Base-by-base conservation (phyloP, 2,888 invertebrate species). In the Pelosia muscerda region DNA sequence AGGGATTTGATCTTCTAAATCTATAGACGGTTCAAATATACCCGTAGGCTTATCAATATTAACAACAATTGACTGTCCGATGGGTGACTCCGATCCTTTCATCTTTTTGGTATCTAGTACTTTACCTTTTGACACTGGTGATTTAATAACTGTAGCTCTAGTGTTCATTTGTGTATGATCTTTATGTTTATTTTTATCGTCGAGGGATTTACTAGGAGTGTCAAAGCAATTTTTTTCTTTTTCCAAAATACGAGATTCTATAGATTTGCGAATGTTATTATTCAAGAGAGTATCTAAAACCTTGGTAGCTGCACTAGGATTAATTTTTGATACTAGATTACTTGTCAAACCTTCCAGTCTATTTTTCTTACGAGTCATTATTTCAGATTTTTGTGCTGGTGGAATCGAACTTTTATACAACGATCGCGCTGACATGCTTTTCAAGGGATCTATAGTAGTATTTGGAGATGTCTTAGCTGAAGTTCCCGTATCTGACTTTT, bases 11-110 rank as follows among this genome's bases (percentile, higher is more conserved):
- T 96, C 95, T 90, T 96, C 96, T 70, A 96, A 90, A 87, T 96
- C 96, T 38, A 96, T 90, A 2, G 97, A 96, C 0, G 97, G 96
- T 84, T 97, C 96, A 86, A 97, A 97, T 81, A 97, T 96, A 10
- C 97, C 97, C 0, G 97, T 97, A 0, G 96, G 96, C 76, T 92
- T 92, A 77, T 95, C 95, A 6, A 93, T 89, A 82, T 94, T 93
- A 0, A 95, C 91, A 38, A 94, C 90, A 25, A 92, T 78, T 19
- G 86, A 82, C 72, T 86, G 86, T 68, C 90, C 90, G 56, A 84
- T 68, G 49, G 77, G 69, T 55, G 84, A 66, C 69, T 94, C 93
- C 15, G 86, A 65, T 10, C 81, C 73, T 83, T 90, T 95, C 0
- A 88, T 80, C 83, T 94, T 95, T 77, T 95, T 95, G 1, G 88